These are phyloP conservation scores for Protaetia brevitarsis DNA, from an alignment of 1,140 invertebrate species.

Conservation along the genomic window DNA sequence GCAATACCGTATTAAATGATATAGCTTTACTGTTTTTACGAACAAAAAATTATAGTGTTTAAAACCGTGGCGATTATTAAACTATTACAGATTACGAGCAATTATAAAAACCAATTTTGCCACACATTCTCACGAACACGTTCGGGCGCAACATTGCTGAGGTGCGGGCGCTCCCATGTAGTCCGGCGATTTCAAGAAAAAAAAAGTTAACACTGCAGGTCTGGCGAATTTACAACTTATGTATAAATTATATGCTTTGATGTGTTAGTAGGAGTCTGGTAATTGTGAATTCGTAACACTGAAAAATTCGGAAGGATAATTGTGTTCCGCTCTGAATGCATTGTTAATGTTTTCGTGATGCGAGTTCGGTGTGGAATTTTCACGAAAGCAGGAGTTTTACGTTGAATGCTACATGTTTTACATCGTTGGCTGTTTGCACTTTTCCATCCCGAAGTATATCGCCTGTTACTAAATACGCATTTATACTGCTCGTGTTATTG, in stretches of 20 bases:
- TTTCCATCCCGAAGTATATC: too few species aligned
- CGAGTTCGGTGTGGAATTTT: neutral
- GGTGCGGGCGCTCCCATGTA: constrained; percentile 1
- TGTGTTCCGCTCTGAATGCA: constrained; percentile 15
- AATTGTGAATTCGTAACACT: neutral
- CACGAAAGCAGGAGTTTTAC: constrained; percentile 5
- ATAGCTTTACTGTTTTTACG: neutral
- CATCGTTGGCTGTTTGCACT: too few species aligned
- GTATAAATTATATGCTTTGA: constrained; percentile 17
- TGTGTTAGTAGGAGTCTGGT: constrained; percentile 7
- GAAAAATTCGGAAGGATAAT: constrained; percentile 14
- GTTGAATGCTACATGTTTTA: constrained; percentile 1
- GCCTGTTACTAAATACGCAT: too few species aligned
- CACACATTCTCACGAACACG: constrained; percentile 6
- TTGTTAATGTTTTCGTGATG: constrained; percentile 16
- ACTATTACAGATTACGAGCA: neutral
- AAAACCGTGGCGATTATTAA: neutral
- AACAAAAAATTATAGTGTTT: neutral
- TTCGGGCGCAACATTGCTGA: neutral
- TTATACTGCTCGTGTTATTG: too few species aligned
- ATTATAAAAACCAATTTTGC: constrained; percentile 4
- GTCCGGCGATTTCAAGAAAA: neutral
- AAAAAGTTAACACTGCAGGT: neutral
- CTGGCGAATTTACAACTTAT: constrained; percentile 3
- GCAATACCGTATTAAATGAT: neutral